Evolutionary conservation across 2,888 invertebrate genomes (phyloP).

Genomic region (Urechis unicinctus): DNA sequence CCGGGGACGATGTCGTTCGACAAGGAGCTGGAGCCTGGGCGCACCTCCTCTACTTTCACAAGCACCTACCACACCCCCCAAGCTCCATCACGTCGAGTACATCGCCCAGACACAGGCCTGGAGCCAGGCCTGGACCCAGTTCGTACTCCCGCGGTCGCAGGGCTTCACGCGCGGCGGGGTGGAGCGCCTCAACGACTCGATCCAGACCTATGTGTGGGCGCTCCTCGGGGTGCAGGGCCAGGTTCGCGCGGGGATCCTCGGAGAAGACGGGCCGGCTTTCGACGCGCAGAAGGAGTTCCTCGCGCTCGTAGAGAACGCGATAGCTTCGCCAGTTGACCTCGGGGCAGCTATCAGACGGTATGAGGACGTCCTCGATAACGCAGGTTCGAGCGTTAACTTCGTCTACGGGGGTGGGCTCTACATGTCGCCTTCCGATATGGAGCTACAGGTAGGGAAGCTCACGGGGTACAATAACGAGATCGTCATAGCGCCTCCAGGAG

Average conservation of each 20-base stretch:
- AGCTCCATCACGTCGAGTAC: too few relatives aligned
- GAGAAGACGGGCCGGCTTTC: background rate
- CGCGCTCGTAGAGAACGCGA: background rate
- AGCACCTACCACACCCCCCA: too few relatives aligned
- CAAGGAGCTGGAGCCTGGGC: too few relatives aligned
- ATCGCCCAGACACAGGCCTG: too few relatives aligned
- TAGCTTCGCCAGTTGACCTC: background rate
- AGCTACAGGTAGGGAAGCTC: background rate
- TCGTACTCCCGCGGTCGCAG: too few relatives aligned
- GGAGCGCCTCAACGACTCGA: background rate
- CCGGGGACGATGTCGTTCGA: too few relatives aligned
- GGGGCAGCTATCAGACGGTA: background rate
- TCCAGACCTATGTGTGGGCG: background rate
- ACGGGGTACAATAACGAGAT: background rate
- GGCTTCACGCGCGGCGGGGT: too few relatives aligned
- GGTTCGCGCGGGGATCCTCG: background rate
- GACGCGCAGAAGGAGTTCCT: background rate
- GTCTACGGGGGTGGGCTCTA: background rate
- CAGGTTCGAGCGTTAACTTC: background rate
- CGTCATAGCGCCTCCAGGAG: background rate
- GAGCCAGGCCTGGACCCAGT: too few relatives aligned
- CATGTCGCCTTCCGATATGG: background rate
- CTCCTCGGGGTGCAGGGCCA: background rate
- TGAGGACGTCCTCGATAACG: background rate
- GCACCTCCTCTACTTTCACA: too few relatives aligned